A percentile compares a stretch with the other conserved stretches of the same genome.
These are phyloP conservation scores for Nomada goodeniana DNA, from an alignment of 2,888 invertebrate species.

Conservation along the genomic window DNA sequence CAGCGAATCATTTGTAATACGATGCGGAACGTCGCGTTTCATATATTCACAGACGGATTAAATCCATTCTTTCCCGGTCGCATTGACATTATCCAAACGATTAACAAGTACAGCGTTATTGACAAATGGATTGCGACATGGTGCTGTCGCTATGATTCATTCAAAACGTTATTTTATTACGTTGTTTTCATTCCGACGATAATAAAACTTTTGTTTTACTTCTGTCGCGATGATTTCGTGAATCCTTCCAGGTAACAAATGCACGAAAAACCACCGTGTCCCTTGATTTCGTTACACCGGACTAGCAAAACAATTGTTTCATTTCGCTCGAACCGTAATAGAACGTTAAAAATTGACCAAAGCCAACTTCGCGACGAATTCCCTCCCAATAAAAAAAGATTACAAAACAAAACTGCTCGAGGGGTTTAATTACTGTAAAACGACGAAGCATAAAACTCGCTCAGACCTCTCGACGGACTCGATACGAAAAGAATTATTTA, in stretches of 20 bases:
- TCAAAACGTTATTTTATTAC: too few relatives aligned
- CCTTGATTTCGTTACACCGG: too few relatives aligned
- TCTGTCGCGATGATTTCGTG: too few relatives aligned
- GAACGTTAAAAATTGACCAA: not conserved
- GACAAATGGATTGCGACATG: not conserved
- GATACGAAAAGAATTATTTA: conserved; percentile 5
- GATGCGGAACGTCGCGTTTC: conserved; percentile 1
- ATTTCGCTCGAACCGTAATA: not conserved
- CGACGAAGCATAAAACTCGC: too few relatives aligned
- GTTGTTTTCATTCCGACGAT: too few relatives aligned
- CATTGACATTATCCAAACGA: not conserved
- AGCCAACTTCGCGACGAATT: not conserved
- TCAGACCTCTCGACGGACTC: not conserved
- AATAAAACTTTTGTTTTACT: too few relatives aligned
- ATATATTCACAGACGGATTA: conserved; percentile 6
- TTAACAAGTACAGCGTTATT: not conserved
- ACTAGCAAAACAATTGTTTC: too few relatives aligned
- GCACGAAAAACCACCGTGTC: too few relatives aligned
- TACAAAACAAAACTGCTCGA: not conserved
- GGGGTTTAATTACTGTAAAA: not conserved
- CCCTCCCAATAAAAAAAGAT: not conserved
- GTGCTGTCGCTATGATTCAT: too few relatives aligned
- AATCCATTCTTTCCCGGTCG: not conserved
- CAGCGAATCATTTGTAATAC: not conserved
- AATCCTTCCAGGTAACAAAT: too few relatives aligned